These are phyloP conservation scores for Cactoblastis cactorum DNA, from an alignment of 2,888 invertebrate genomes.

Conservation along the genomic window DNA sequence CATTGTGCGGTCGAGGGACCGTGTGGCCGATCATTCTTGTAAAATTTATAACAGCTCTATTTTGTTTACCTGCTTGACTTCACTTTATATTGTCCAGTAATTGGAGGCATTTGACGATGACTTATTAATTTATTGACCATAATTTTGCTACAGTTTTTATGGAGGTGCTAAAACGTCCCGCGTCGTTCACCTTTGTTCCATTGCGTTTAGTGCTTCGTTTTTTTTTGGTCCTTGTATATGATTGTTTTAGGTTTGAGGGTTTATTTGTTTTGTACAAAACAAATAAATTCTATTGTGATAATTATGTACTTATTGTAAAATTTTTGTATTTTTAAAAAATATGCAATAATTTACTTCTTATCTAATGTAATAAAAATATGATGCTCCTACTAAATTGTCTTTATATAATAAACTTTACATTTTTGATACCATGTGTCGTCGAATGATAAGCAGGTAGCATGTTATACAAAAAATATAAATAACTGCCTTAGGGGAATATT, in stretches of 20 bases:
- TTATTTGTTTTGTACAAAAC: neutral
- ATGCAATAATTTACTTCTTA: too few species aligned
- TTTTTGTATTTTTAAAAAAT: too few species aligned
- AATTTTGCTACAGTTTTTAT: conserved; percentile 70
- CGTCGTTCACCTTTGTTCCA: conserved; percentile 41
- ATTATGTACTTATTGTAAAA: too few species aligned
- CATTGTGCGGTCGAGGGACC: conserved; percentile 66
- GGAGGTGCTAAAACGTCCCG: conserved; percentile 70
- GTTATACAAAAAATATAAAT: neutral
- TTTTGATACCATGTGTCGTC: neutral
- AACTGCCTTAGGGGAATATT: neutral
- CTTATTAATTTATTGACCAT: conserved; percentile 76
- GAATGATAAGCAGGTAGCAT: neutral
- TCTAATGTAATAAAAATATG: too few species aligned
- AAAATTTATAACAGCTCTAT: conserved; percentile 78
- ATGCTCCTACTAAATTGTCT: too few species aligned
- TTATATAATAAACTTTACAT: too few species aligned
- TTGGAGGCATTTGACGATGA: conserved; percentile 75
- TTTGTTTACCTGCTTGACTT: conserved; percentile 75
- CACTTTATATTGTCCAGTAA: conserved; percentile 68
- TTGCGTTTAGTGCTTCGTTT: conserved; percentile 7
- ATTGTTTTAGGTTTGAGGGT: neutral
- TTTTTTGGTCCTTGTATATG: conserved; percentile 13
- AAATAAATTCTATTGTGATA: too few species aligned
- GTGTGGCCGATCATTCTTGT: conserved; percentile 66